Conservation (phyloP, 92 coral and sea anemone species). For the Meandrina meandrites region DNA sequence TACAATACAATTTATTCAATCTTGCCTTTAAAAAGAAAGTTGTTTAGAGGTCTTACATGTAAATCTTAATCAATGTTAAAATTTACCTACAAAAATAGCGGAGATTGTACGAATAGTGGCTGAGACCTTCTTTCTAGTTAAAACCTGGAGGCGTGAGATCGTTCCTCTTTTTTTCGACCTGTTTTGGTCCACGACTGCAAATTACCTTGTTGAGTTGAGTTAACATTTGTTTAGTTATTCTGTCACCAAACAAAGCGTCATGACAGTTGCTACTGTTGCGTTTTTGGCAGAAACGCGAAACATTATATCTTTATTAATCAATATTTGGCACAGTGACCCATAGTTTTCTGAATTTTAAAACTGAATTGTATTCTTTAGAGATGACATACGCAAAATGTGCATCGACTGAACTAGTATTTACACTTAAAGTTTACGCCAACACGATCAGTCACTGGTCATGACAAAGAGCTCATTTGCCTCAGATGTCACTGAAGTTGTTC, state of each 20-base stretch:
- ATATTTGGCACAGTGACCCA: neutral
- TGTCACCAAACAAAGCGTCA: slow-evolving; percentile 21
- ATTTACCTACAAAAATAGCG: neutral
- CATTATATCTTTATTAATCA: slow-evolving; percentile 4
- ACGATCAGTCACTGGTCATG: neutral
- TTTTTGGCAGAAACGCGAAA: slow-evolving; percentile 18
- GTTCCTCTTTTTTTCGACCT: neutral
- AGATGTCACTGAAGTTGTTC: neutral
- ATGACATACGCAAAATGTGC: neutral
- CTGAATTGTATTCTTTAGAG: slow-evolving; percentile 2
- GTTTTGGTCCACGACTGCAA: neutral
- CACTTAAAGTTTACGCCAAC: neutral
- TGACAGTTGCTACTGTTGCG: slow-evolving; percentile 15
- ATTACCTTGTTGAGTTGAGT: slow-evolving; percentile 21
- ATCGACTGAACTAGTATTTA: slow-evolving; percentile 1
- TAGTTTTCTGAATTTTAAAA: neutral
- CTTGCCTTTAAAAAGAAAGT: neutral
- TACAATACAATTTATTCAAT: neutral
- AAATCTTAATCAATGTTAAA: neutral
- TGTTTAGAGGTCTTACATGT: neutral
- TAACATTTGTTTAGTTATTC: slow-evolving; percentile 32
- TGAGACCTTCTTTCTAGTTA: neutral
- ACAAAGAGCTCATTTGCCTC: neutral
- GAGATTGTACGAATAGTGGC: neutral
- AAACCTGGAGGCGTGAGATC: neutral